Conservation (phyloP, 1,140 invertebrate species). For the Achatina immaculata region DNA sequence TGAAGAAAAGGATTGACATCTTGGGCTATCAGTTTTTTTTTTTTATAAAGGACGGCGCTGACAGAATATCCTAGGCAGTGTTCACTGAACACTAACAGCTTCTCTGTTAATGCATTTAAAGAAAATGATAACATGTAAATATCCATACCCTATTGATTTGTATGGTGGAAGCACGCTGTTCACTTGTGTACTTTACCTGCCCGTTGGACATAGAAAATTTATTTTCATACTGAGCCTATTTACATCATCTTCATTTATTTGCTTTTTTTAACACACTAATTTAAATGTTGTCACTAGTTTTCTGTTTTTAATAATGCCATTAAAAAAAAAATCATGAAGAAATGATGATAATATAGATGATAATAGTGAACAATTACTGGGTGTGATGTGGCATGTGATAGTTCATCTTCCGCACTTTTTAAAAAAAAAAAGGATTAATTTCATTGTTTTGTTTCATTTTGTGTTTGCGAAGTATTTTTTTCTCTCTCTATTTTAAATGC, state of each 20-base stretch:
- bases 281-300: neutral
- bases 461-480: neutral
- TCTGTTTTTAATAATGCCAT: neutral
- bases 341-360: conserved; percentile 10
- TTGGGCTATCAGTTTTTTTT: too few species aligned
- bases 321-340: neutral
- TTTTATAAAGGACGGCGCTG: too few species aligned
- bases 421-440: neutral
- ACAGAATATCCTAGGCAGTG: too few species aligned
- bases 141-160: too few species aligned
- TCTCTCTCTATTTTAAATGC: conserved; percentile 1
- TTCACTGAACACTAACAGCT: too few species aligned
- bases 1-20: too few species aligned
- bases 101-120: too few species aligned
- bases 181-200: conserved; percentile 2
- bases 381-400: conserved; percentile 35
- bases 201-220: neutral
- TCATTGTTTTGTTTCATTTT: neutral
- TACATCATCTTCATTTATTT: conserved; percentile 3
- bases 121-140: too few species aligned
- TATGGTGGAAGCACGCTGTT: too few species aligned
- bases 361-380: neutral
- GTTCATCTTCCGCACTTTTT: conserved; percentile 31
- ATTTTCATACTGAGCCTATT: conserved; percentile 14
- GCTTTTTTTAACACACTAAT: neutral